A percentile compares a stretch with the other conserved stretches of the same genome.
Evolutionary conservation across 2,797 vertebrate species (phyloP).

Genomic region (Anabas testudineus): DNA sequence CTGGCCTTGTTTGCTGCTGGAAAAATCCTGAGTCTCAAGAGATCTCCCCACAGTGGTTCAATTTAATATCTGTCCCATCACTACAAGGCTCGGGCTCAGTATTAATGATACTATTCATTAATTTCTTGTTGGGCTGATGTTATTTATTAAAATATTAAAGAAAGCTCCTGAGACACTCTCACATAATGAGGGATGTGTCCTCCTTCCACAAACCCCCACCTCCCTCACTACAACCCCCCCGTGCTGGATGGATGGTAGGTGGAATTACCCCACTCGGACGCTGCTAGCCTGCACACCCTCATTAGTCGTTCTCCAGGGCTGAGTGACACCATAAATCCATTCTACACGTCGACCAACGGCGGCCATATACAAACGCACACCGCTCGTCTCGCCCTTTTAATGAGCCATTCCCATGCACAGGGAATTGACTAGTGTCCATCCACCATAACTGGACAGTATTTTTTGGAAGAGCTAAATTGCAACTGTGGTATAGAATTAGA

Average conservation of each 20-base stretch:
- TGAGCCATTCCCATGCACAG: slow-evolving; percentile 98
- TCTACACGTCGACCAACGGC: slow-evolving; percentile 88
- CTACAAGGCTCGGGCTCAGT: slow-evolving; percentile 97
- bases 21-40: slow-evolving; percentile 98
- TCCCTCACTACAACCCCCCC: slow-evolving; percentile 57
- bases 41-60: slow-evolving; percentile 97
- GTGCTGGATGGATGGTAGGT: slow-evolving; percentile 84
- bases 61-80: slow-evolving; percentile 99
- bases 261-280: slow-evolving; percentile 87
- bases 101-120: slow-evolving; percentile 99
- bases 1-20: slow-evolving; percentile 98
- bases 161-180: slow-evolving; percentile 95
- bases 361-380: slow-evolving; percentile 87
- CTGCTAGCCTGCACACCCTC: slow-evolving; percentile 86
- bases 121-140: slow-evolving; percentile 99
- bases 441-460: slow-evolving; percentile 89
- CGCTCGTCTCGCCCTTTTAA: slow-evolving; percentile 87
- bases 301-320: slow-evolving; percentile 96
- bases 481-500: slow-evolving; percentile 86
- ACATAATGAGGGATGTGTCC: slow-evolving; percentile 95
- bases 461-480: slow-evolving; percentile 89
- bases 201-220: slow-evolving; percentile 61
- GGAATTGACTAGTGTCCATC: slow-evolving; percentile 97
- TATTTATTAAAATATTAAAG: slow-evolving; percentile 99
- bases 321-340: slow-evolving; percentile 99